These are phyloP conservation scores for Hemichromis elongatus DNA, from an alignment of 2,113 vertebrate species.

Conservation along the genomic window DNA sequence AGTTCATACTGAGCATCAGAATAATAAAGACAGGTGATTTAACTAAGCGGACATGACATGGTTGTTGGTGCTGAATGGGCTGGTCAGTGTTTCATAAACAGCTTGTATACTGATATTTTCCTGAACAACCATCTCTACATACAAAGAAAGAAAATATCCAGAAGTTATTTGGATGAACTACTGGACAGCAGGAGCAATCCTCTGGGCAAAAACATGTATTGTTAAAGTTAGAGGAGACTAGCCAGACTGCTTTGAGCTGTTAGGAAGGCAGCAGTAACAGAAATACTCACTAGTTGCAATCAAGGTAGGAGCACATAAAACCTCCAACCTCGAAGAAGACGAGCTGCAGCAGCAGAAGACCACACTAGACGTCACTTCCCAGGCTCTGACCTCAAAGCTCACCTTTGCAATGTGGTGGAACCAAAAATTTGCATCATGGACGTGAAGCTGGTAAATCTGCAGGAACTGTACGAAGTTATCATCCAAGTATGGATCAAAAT, in stretches of 20 bases:
- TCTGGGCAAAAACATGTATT: background rate
- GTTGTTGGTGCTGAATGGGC: background rate
- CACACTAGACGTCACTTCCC: background rate
- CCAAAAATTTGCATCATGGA: background rate
- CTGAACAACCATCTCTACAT: background rate
- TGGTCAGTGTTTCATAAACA: background rate
- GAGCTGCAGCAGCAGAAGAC: background rate
- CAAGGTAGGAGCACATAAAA: background rate
- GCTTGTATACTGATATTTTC: background rate
- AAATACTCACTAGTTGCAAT: background rate
- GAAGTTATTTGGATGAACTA: background rate
- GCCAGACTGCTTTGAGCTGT: background rate
- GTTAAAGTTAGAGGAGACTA: background rate
- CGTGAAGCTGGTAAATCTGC: background rate
- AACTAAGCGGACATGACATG: background rate
- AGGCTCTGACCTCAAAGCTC: background rate
- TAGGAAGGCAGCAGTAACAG: background rate
- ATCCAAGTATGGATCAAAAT: background rate
- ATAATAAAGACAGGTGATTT: background rate
- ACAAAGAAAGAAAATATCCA: background rate
- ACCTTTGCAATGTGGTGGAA: background rate
- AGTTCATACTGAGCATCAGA: background rate
- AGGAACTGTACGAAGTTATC: background rate
- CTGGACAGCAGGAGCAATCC: background rate
- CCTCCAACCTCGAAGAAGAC: background rate